These are phyloP conservation scores for Nemopilema nomurai DNA, from an alignment of 30 jellyfish, hydroid and myxozoan species.

Conservation along the genomic window DNA sequence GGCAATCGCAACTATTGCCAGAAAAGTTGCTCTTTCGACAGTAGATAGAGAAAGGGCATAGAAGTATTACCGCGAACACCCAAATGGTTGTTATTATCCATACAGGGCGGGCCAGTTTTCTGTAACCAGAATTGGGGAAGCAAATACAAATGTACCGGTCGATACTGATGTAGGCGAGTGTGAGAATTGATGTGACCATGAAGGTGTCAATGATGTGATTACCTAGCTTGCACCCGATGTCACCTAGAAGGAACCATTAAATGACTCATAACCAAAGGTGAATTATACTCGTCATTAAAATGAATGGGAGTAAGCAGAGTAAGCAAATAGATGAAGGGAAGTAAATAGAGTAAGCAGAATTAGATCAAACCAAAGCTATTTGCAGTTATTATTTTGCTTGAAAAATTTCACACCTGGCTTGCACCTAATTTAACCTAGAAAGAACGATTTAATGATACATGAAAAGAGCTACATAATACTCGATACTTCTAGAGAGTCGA, in stretches of 20 bases:
- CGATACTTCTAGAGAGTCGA: no score
- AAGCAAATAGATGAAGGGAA: no score
- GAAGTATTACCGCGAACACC: background rate
- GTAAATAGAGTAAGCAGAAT: no score
- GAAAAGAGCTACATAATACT: no score
- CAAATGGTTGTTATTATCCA: conserved; percentile 26
- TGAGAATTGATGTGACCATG: conserved; percentile 21
- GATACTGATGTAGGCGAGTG: conserved; percentile 48
- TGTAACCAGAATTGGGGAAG: conserved; percentile 12
- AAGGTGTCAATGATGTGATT: conserved; percentile 1
- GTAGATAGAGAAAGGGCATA: conserved; percentile 26
- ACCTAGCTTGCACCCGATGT: conserved; percentile 45
- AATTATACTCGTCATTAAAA: no score
- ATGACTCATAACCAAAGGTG: no score
- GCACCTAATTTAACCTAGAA: no score
- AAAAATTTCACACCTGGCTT: no score
- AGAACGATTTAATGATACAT: no score
- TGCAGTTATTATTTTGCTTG: no score
- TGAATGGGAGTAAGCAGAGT: no score
- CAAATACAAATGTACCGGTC: conserved; percentile 48
- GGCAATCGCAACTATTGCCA: conserved; percentile 34
- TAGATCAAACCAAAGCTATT: no score
- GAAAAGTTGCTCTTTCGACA: conserved; percentile 10
- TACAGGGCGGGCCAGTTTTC: background rate
- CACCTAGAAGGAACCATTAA: conserved; percentile 40